Evolutionary conservation across 2,113 vertebrate genomes (phyloP).

Genomic region (Panthera leo): DNA sequence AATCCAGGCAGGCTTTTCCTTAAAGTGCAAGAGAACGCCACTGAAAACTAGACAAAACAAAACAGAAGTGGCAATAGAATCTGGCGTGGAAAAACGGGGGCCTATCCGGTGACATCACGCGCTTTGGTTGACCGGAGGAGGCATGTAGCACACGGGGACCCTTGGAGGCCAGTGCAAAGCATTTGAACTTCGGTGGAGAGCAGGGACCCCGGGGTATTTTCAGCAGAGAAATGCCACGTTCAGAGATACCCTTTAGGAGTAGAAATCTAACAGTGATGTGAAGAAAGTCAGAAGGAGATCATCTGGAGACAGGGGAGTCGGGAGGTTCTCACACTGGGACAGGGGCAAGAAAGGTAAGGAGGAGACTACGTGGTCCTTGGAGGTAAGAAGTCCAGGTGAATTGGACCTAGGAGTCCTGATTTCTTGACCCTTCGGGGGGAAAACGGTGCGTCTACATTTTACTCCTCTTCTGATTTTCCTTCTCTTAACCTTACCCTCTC

Average conservation of each 20-base stretch:
- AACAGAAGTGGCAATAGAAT: fast-evolving
- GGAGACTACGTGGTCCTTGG: not conserved
- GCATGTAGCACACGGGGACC: fast-evolving
- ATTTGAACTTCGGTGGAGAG: too few relatives aligned
- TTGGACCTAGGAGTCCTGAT: not conserved
- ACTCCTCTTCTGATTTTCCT: too few relatives aligned
- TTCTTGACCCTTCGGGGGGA: too few relatives aligned
- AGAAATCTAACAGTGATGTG: not conserved
- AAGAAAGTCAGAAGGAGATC: not conserved
- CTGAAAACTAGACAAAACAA: too few relatives aligned
- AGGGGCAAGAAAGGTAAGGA: too few relatives aligned
- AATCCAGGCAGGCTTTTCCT: not conserved
- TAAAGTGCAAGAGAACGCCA: not conserved
- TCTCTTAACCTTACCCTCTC: fast-evolving
- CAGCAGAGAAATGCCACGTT: not conserved
- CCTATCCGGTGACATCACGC: fast-evolving
- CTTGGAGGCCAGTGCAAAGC: too few relatives aligned
- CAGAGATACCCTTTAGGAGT: not conserved
- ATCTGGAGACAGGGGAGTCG: not conserved
- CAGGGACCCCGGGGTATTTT: not conserved
- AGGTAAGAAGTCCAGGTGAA: too few relatives aligned
- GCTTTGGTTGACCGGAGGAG: not conserved
- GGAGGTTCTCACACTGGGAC: fast-evolving
- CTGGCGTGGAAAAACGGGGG: fast-evolving
- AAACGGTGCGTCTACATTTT: fast-evolving